These are phyloP conservation scores for Agelas oroides DNA, from an alignment of 37 sponge, comb jelly and placozoan species.

Conservation along the genomic window DNA sequence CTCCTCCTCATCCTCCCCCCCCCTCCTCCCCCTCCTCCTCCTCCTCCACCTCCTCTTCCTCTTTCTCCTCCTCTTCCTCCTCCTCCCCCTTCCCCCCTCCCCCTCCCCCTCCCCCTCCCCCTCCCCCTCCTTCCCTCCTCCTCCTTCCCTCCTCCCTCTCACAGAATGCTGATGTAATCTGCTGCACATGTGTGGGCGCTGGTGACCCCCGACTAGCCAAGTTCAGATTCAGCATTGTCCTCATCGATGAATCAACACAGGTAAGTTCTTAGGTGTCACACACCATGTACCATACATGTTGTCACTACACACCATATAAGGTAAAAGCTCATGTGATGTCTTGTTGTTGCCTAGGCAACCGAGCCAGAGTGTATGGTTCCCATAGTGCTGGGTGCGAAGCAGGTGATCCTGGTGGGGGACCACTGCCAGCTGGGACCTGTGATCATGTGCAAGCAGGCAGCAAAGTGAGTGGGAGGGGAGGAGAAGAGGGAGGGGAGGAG, in stretches of 20 bases:
- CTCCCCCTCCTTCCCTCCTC: too few relatives aligned
- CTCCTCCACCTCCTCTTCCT: too few relatives aligned
- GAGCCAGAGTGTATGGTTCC: conserved; percentile 99
- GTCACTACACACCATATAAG: background rate
- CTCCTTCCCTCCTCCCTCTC: background rate
- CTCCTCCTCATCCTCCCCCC: too few relatives aligned
- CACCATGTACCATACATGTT: background rate
- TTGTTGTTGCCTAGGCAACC: conserved; percentile 70
- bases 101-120: background rate
- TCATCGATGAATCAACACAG: conserved; percentile 97
- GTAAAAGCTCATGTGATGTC: background rate
- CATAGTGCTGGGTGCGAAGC: conserved; percentile 94
- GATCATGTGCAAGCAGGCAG: conserved; percentile 99
- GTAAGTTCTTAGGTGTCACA: conserved; percentile 5
- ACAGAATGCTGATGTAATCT: conserved; percentile 98
- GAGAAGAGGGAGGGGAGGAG: background rate
- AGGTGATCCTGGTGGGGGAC: conserved; percentile 95
- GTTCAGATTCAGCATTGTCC: conserved; percentile 90
- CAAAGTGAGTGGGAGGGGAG: conserved; percentile 55
- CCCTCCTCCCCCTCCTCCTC: background rate
- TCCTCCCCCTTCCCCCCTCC: background rate
- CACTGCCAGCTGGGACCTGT: conserved; percentile 99
- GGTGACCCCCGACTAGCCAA: conserved; percentile 91
- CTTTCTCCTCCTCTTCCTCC: background rate
- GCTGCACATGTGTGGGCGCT: conserved; percentile 98